These are phyloP conservation scores for Pachyramphus minor DNA, from an alignment of 2,113 vertebrate species.

Conservation along the genomic window DNA sequence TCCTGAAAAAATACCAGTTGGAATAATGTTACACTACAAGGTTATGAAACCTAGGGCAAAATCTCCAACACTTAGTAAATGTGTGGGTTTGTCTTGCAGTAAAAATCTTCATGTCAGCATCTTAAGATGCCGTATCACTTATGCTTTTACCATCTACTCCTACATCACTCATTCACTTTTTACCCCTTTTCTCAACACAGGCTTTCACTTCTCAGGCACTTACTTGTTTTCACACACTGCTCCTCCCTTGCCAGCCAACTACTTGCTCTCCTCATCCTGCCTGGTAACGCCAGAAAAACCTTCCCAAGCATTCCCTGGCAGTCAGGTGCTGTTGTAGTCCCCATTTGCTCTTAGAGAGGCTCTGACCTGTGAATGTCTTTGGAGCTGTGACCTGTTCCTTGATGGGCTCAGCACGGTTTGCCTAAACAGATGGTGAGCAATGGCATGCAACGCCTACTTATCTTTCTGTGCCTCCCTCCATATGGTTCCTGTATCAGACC, in stretches of 20 bases:
- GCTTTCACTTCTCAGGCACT: background rate
- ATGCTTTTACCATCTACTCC: background rate
- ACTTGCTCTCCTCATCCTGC: background rate
- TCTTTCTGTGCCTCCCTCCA: background rate
- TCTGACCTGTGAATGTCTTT: background rate
- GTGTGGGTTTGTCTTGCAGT: background rate
- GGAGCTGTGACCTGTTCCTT: background rate
- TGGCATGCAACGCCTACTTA: background rate
- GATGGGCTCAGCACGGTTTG: background rate
- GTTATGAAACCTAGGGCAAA: background rate
- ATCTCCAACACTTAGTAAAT: background rate
- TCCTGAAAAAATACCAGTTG: background rate
- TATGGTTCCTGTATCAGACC: conserved; percentile 8
- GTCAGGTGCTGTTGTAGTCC: background rate
- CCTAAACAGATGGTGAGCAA: conserved; percentile 35
- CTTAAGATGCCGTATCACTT: background rate
- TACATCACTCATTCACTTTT: background rate
- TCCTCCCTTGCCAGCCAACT: background rate
- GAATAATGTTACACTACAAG: background rate
- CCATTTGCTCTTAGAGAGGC: background rate
- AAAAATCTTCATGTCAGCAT: background rate
- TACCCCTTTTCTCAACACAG: background rate
- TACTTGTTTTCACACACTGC: background rate
- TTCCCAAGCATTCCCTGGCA: background rate
- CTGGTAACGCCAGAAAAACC: background rate